Evolutionary conservation across 2,113 vertebrate genomes (phyloP), one percentile per base, ranked within the genome.

Genomic region (Pluvialis apricaria): DNA sequence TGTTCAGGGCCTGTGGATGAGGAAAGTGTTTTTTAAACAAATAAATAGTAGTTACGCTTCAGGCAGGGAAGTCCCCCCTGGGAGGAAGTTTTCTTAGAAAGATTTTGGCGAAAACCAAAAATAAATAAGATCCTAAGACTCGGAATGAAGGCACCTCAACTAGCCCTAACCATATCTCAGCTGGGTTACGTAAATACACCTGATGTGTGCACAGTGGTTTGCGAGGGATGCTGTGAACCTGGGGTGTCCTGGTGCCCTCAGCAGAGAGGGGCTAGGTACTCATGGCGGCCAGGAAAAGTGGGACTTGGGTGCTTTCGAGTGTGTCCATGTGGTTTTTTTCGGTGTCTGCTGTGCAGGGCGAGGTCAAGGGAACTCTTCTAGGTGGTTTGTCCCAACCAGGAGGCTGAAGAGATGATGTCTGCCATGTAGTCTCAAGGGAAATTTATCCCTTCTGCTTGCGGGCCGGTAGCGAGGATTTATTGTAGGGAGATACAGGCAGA

Each of bases 201-300:
- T 24, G 44, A 6, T 38, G 34, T 0, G 0, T 13, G 13, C 22
- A 18, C 5, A 31, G 52, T 0, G 0, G 38, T 29, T 32, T 40
- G 29, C 0, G 1, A 29, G 72, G 75, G 64, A 31, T 3, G 7
- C 25, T 17, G 5, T 17, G 42, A 62, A 58, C 36, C 34, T 34
- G 25, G 3, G 1, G 16, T 11, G 10, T 55, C 52, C 55, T 32
- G 25, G 6, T 85, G 44, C 51, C 26, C 34, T 72, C 51, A 38
- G 49, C 34, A 47, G 51, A 25, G 66, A 52, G 70, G 34, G 34
- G 12, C 11, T 15, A 10, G 26, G 20, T 69, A 3, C 36, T 40
- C 44, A 22, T n/a, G 15, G 34, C 6, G 14, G 28, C 52, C 1
- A 3, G 32, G 32, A 69, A 40, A 7, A 24, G 13, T 8, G 18